phyloP scores from a whole-genome alignment of 2,113 vertebrate genomes.

The Ptyas mucosa region DNA sequence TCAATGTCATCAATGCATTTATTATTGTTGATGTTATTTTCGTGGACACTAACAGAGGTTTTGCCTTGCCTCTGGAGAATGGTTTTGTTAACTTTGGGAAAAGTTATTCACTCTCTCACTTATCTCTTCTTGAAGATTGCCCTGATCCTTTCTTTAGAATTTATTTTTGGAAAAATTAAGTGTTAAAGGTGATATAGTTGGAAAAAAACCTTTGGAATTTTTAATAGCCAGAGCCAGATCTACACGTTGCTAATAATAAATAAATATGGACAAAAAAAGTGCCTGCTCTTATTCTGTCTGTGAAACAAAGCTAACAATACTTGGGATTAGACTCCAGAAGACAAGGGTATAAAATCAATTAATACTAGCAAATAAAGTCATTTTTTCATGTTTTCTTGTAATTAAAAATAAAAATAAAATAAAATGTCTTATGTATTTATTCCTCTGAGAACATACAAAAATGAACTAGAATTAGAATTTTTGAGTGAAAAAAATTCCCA shows the following conservation, averaged over 20 bases:
- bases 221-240: not conserved
- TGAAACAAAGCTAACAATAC: conserved; percentile 36
- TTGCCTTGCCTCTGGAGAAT: not conserved
- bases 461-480: not conserved
- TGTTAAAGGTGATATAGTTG: not conserved
- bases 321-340: conserved; percentile 9
- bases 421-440: not conserved
- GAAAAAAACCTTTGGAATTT: not conserved
- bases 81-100: not conserved
- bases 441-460: not conserved
- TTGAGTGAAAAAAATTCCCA: not conserved
- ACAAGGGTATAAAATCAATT: not conserved
- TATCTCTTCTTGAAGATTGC: not conserved
- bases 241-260: no score
- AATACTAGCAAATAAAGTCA: not conserved
- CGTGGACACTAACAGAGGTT: not conserved
- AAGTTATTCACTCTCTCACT: not conserved
- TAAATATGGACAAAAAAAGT: not conserved
- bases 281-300: conserved; percentile 1
- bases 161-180: not conserved
- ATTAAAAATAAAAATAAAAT: not conserved
- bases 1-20: not conserved
- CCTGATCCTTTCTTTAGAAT: not conserved
- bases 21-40: not conserved
- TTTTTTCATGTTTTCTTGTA: not conserved